A percentile compares a stretch with the other conserved stretches of the same genome.
phyloP scores from a whole-genome alignment of 1,140 invertebrate genomes.

The Hyposmocoma kahamanoa region DNA sequence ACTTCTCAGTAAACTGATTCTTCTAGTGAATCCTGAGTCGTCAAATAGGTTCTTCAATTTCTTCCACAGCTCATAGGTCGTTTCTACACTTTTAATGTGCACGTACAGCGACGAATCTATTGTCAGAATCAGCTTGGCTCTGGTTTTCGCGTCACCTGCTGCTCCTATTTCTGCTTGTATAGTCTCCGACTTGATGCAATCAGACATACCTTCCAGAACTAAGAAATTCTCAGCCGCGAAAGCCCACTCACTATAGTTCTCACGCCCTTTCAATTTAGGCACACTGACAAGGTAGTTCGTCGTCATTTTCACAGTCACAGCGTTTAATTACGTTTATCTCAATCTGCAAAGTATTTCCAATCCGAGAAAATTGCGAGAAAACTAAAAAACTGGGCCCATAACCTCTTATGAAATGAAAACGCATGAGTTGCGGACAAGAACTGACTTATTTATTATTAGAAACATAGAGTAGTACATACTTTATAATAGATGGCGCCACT shows the following conservation, averaged over 20 bases:
- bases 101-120: background rate
- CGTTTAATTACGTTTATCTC: too few relatives aligned
- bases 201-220: slow-evolving; percentile 9
- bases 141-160: background rate
- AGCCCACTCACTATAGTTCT: slow-evolving; percentile 22
- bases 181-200: background rate
- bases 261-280: slow-evolving; percentile 24
- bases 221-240: slow-evolving; percentile 28
- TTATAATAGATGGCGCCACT: too few relatives aligned
- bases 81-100: slow-evolving; percentile 3
- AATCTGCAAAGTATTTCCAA: too few relatives aligned
- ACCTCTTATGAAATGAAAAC: too few relatives aligned
- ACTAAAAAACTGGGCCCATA: too few relatives aligned
- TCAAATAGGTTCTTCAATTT: slow-evolving; percentile 18
- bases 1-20: slow-evolving; percentile 17
- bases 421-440: too few relatives aligned
- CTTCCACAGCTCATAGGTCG: slow-evolving; percentile 23
- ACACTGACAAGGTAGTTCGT: slow-evolving; percentile 11
- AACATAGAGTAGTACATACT: too few relatives aligned
- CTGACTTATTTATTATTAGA: too few relatives aligned
- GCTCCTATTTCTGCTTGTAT: background rate
- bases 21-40: slow-evolving; percentile 17
- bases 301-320: slow-evolving; percentile 5
- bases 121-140: background rate
- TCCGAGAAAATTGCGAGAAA: too few relatives aligned